A percentile compares a stretch with the other conserved stretches of the same genome.
Conservation (phyloP, 2,797 vertebrate species). For the Loris lydekkerianus region DNA sequence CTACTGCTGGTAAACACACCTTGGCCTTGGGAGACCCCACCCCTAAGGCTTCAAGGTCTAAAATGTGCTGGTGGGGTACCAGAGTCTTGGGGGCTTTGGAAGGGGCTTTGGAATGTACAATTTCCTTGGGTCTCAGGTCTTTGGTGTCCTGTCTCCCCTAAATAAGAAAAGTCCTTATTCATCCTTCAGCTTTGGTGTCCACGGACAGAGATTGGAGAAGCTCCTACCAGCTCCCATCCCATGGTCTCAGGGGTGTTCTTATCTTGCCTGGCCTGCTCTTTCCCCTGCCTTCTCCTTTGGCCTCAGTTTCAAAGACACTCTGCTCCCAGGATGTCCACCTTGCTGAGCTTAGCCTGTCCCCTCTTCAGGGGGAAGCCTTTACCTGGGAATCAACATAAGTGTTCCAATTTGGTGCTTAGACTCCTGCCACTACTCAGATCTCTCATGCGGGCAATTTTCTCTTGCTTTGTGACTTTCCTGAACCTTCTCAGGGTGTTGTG, state of each 20-base stretch:
- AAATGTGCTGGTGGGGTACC: slow-evolving; percentile 71
- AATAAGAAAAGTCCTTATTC: not conserved
- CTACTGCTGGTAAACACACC: slow-evolving; percentile 92
- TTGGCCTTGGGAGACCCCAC: slow-evolving; percentile 88
- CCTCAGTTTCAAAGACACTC: not conserved
- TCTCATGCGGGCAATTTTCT: not conserved
- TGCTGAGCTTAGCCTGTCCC: not conserved
- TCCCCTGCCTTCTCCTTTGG: not conserved
- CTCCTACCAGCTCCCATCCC: not conserved
- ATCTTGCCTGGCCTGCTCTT: not conserved
- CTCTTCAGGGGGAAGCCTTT: accelerated
- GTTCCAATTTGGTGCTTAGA: not conserved
- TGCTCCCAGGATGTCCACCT: not conserved
- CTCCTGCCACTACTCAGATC: not conserved
- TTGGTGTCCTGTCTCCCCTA: not conserved
- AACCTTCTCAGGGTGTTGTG: not conserved
- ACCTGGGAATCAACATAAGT: not conserved
- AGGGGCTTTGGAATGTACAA: not conserved
- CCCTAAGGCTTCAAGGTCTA: slow-evolving; percentile 70
- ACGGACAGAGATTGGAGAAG: not conserved
- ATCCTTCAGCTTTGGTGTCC: not conserved
- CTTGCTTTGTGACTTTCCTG: not conserved
- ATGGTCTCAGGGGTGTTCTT: not conserved
- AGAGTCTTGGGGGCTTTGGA: not conserved
- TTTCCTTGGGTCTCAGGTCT: not conserved